Percentiles rank a stretch among this genome's conserved stretches.
These are phyloP conservation scores for Parazoanthus atlanticus DNA, from an alignment of 92 coral and sea anemone species.

Conservation along the genomic window DNA sequence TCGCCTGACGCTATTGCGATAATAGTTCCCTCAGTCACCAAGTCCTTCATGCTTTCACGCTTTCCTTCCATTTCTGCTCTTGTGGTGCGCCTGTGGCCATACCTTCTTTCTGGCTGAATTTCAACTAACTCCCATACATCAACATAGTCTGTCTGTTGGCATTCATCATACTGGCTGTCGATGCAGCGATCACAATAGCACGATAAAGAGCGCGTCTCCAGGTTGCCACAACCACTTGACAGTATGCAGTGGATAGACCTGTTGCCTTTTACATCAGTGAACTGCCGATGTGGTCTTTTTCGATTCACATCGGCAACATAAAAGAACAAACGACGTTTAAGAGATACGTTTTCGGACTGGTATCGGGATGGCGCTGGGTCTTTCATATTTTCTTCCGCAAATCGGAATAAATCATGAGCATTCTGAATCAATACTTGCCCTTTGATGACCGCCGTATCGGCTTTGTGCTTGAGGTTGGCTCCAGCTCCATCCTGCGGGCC, in stretches of 20 bases:
- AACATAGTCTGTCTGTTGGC: too few species aligned
- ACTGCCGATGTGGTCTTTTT: conserved; percentile 36
- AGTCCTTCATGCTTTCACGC: background rate
- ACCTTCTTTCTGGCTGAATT: background rate
- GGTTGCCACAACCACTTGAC: too few species aligned
- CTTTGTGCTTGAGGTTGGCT: conserved; percentile 59
- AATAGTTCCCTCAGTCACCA: background rate
- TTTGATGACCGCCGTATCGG: conserved; percentile 48
- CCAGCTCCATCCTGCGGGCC: conserved; percentile 75
- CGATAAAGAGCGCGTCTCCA: too few species aligned
- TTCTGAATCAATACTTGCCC: conserved; percentile 50
- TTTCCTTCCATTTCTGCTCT: background rate
- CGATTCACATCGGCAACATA: conserved; percentile 30
- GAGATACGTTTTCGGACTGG: conserved; percentile 50
- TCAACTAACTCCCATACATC: too few species aligned
- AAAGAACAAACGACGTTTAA: conserved; percentile 48
- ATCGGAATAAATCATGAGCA: conserved; percentile 51
- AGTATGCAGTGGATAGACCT: too few species aligned
- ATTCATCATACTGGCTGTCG: too few species aligned
- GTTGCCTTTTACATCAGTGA: conserved; percentile 51
- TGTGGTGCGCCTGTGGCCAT: background rate
- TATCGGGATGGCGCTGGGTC: conserved; percentile 46
- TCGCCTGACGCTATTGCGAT: too few species aligned
- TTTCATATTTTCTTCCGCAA: conserved; percentile 29
- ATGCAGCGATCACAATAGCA: too few species aligned